Conservation (phyloP, 2,797 vertebrate species). For the Amblyraja radiata region DNA sequence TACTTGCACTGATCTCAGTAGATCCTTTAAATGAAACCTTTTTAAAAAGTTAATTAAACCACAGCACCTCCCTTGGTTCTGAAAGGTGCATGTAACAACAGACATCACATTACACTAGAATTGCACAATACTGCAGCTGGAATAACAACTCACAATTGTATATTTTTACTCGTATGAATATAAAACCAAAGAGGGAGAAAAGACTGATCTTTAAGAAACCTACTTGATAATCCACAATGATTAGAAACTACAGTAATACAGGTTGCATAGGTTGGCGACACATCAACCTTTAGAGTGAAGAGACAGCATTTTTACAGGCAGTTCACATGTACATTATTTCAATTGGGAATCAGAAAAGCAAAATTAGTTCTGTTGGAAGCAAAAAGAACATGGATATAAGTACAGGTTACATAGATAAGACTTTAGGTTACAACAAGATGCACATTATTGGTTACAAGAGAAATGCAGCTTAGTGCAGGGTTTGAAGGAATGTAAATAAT, state of each 20-base stretch:
- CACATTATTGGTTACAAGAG: background rate
- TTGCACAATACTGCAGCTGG: conserved; percentile 20
- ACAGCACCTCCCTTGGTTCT: conserved; percentile 13
- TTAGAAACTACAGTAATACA: background rate
- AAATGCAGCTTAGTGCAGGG: background rate
- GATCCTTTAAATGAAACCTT: background rate
- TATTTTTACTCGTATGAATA: conserved; percentile 28
- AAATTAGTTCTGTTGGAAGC: conserved; percentile 23
- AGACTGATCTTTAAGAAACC: conserved; percentile 12
- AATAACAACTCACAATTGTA: conserved; percentile 38
- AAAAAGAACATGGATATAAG: conserved; percentile 28
- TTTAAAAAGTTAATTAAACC: background rate
- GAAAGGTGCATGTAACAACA: conserved; percentile 37
- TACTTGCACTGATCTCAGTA: conserved; percentile 22
- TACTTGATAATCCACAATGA: background rate
- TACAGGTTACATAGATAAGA: conserved; percentile 36
- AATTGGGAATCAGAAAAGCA: background rate
- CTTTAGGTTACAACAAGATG: conserved; percentile 38
- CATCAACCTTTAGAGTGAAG: conserved; percentile 30
- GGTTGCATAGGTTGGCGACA: conserved; percentile 62
- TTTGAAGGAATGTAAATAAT: conserved; percentile 10
- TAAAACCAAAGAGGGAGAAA: background rate
- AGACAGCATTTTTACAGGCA: conserved; percentile 33
- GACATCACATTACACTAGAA: conserved; percentile 1
- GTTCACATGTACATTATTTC: conserved; percentile 23